Percentiles rank a stretch among this genome's conserved stretches.
phyloP scores from a whole-genome alignment of 2,113 vertebrate species.

The Festucalex cinctus region DNA sequence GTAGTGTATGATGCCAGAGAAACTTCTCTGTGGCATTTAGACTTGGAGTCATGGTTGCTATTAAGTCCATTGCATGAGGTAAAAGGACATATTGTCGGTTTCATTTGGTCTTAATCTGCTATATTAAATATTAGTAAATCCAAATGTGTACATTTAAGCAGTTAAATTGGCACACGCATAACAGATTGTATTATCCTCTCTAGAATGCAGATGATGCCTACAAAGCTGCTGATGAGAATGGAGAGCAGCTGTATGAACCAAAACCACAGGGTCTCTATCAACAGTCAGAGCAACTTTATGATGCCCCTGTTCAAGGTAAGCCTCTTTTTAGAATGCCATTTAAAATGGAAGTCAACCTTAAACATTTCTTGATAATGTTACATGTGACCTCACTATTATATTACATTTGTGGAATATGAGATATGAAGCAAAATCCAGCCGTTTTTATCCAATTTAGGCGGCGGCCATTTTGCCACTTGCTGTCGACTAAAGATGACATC shows the following conservation, averaged over 20 bases:
- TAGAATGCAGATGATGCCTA: conserved; percentile 14
- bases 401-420: no score
- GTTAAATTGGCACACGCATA: not conserved
- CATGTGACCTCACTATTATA: no score
- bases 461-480: no score
- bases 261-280: conserved; percentile 37
- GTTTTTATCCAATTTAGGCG: no score
- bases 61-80: not conserved
- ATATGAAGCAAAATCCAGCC: no score
- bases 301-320: conserved; percentile 56
- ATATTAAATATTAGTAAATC: not conserved
- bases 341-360: no score
- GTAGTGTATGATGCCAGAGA: not conserved
- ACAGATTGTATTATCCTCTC: not conserved
- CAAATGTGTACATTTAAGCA: not conserved
- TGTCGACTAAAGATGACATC: no score
- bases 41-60: not conserved
- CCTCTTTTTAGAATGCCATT: not conserved
- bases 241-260: conserved; percentile 32
- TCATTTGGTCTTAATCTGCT: not conserved
- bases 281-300: conserved; percentile 76
- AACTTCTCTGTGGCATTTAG: not conserved
- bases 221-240: conserved; percentile 29
- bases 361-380: no score
- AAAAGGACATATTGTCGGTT: not conserved